Base-by-base conservation (phyloP, 37 sponge, comb jelly and placozoan genomes). In the Agelas oroides region DNA sequence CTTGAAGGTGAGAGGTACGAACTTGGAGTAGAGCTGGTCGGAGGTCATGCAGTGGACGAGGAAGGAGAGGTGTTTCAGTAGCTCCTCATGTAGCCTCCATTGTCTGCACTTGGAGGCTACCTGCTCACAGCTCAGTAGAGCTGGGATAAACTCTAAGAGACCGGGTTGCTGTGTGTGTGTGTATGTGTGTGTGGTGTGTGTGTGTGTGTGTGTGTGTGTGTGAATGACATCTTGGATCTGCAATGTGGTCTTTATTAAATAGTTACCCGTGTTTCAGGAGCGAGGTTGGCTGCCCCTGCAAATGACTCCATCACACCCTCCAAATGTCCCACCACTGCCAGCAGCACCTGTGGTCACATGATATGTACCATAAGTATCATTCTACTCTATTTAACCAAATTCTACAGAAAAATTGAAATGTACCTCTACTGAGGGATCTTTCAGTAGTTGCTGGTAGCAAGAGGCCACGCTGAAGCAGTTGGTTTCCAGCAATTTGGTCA, bases 111-210 rank as follows among this genome's bases (percentile, higher is more conserved):
- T 54, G 32, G 66, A 24, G 57, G 75, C 90, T n/a, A 71, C 24
- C 65, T 76, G 75, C 66, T 86, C 91, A 69, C 64, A 71, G 1
- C 34, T n/a, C 6, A 80, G 46, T 8, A 94, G 65, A 2, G 88
- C 71, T 35, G 53, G 63, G 28, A 94, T 87, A 55, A 94, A 75
- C 20, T 94, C 92, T 53, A 73, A 30, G 71, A 93, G 79, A 71
- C 94, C 94, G 30, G 92, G 92, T 52, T 86, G 87, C 92, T 91
- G 53, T 8, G 56, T n/a, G n/a, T n/a, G n/a, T n/a, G n/a, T n/a
- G n/a, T n/a, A n/a, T n/a, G n/a, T n/a, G n/a, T n/a, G n/a, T n/a
- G n/a, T n/a, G n/a, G n/a, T n/a, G n/a, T n/a, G n/a, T n/a, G n/a
- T 55, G 39, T 15, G 54, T 13, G 38, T 24, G 65, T 31, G 62